These are phyloP conservation scores for Cephalopterus ornatus DNA, from an alignment of 2,113 vertebrate species.

Conservation along the genomic window DNA sequence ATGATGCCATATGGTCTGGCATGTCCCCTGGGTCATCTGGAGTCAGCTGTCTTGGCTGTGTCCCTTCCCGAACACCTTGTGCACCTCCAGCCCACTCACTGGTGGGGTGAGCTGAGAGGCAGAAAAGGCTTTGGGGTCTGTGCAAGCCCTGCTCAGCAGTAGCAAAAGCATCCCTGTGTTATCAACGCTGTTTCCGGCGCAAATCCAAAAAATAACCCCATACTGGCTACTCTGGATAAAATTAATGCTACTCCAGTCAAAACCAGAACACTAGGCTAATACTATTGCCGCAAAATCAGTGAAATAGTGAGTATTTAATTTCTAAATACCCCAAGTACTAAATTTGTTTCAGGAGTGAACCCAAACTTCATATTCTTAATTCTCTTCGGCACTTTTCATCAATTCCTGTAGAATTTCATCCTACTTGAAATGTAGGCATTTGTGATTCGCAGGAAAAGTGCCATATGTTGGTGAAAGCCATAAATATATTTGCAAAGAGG, in stretches of 20 bases:
- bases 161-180: not conserved
- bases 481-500: not conserved
- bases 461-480: not conserved
- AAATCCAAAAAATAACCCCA: not conserved
- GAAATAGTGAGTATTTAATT: not conserved
- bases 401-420: not conserved
- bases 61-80: not conserved
- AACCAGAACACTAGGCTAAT: not conserved
- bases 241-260: not conserved
- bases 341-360: not conserved
- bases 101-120: not conserved
- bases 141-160: not conserved
- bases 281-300: not conserved
- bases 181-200: not conserved
- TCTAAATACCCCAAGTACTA: not conserved
- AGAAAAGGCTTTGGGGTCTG: not conserved
- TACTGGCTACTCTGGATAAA: not conserved
- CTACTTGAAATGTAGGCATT: not conserved
- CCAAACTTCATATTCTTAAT: not conserved
- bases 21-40: not conserved
- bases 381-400: not conserved
- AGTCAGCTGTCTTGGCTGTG: not conserved
- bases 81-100: not conserved
- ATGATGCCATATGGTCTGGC: not conserved
- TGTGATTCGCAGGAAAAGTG: not conserved